A percentile compares a stretch with the other conserved stretches of the same genome.
Conservation (phyloP, 2,797 vertebrate genomes). For the Pseudochirops corinnae region DNA sequence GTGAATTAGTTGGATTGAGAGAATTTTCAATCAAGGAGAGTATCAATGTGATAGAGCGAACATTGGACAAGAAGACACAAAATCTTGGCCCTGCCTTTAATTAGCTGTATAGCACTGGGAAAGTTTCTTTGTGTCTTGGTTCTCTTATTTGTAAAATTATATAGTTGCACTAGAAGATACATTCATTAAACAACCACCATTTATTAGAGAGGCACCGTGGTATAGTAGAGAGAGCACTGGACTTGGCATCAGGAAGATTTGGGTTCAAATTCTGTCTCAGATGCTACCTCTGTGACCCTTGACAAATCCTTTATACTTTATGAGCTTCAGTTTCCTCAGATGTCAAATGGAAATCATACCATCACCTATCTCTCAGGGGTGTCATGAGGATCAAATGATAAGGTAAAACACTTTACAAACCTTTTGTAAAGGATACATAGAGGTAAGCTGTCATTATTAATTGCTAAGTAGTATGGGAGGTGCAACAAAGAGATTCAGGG, state of each 20-base stretch:
- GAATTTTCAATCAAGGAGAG: not conserved
- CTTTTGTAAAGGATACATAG: not conserved
- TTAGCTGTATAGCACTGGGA: not conserved
- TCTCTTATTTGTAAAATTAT: not conserved
- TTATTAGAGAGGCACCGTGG: not conserved
- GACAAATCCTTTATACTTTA: not conserved
- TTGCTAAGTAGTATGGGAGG: not conserved
- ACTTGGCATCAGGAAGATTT: not conserved
- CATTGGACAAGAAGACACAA: not conserved
- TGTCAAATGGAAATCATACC: not conserved
- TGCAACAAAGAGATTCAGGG: not conserved
- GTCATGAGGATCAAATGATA: not conserved
- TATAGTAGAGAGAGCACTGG: not conserved
- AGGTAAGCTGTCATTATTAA: not conserved
- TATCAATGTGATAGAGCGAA: not conserved
- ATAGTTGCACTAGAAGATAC: not conserved
- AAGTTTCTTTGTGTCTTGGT: not conserved
- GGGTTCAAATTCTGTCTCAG: not conserved
- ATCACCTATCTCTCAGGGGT: not conserved
- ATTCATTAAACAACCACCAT: not conserved
- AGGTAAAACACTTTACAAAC: not conserved
- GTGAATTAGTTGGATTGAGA: not conserved
- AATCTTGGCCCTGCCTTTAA: not conserved
- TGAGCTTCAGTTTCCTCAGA: not conserved
- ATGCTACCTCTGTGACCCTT: not conserved